Conservation (phyloP, 2,888 invertebrate genomes). For the Chymomyza fuscimana region DNA sequence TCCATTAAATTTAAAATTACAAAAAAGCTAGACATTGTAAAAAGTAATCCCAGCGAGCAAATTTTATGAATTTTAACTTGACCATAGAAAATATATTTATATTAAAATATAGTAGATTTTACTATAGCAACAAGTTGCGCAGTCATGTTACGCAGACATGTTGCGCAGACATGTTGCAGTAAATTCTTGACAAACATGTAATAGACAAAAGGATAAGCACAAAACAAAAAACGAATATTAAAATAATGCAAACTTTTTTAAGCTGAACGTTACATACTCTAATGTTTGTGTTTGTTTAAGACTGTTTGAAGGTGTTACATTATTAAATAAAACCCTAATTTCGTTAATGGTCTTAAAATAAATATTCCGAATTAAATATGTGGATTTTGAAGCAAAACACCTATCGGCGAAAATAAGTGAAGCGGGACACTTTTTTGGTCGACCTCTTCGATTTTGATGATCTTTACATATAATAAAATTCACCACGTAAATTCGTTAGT, state of each 20-base stretch:
- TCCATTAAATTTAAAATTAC: neutral
- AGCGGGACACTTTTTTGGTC: too few species aligned
- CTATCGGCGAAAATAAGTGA: too few species aligned
- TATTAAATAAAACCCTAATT: too few species aligned
- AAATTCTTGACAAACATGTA: neutral
- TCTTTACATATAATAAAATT: too few species aligned
- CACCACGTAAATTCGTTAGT: too few species aligned
- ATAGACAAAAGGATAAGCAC: neutral
- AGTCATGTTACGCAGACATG: slow-evolving; percentile 2
- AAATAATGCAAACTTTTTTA: neutral
- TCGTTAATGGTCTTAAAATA: too few species aligned
- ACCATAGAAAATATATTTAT: neutral
- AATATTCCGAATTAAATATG: too few species aligned
- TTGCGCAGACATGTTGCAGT: slow-evolving; percentile 10
- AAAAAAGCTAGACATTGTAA: neutral
- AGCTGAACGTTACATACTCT: too few species aligned
- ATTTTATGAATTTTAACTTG: neutral
- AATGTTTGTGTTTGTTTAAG: too few species aligned
- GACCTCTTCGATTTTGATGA: too few species aligned
- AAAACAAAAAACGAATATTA: neutral
- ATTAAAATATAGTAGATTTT: neutral
- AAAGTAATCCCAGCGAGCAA: neutral
- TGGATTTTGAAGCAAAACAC: too few species aligned
- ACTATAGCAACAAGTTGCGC: slow-evolving; percentile 6
- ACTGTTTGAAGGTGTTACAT: too few species aligned